phyloP scores from a whole-genome alignment of 2,113 vertebrate species.

The Strix uralensis region DNA sequence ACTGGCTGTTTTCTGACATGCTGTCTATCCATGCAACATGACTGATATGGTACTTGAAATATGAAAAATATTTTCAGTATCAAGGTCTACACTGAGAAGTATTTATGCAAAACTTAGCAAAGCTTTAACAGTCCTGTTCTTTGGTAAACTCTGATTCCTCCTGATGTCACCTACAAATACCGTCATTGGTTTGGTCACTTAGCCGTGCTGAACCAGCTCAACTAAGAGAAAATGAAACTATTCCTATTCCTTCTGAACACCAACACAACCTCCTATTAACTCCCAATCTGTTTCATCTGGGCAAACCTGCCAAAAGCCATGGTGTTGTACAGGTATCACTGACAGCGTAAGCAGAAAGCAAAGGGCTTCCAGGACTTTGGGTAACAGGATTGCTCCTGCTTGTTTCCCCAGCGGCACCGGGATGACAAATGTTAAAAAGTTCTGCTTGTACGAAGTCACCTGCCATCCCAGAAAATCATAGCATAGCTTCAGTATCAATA shows the following conservation, averaged over 20 bases:
- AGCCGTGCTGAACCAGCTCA: neutral
- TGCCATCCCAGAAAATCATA: neutral
- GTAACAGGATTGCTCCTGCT: neutral
- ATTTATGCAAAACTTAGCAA: neutral
- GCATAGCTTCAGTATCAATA: neutral
- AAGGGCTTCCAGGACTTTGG: neutral
- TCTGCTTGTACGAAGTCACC: neutral
- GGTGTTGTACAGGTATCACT: neutral
- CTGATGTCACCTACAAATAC: neutral
- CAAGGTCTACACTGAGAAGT: neutral
- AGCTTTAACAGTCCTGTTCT: neutral
- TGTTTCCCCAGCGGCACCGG: accelerated
- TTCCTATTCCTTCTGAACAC: neutral
- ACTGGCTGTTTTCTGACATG: neutral
- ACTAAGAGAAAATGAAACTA: neutral
- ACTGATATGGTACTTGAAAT: neutral
- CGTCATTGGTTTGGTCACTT: neutral
- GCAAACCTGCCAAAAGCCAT: neutral
- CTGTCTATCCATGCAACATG: no score
- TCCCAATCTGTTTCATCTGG: neutral
- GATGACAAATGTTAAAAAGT: neutral
- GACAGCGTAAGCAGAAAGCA: neutral
- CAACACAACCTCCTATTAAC: neutral
- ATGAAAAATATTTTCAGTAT: neutral
- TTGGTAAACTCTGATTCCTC: neutral